Conservation (phyloP, 2,113 vertebrate genomes). For the Microtus richardsoni region DNA sequence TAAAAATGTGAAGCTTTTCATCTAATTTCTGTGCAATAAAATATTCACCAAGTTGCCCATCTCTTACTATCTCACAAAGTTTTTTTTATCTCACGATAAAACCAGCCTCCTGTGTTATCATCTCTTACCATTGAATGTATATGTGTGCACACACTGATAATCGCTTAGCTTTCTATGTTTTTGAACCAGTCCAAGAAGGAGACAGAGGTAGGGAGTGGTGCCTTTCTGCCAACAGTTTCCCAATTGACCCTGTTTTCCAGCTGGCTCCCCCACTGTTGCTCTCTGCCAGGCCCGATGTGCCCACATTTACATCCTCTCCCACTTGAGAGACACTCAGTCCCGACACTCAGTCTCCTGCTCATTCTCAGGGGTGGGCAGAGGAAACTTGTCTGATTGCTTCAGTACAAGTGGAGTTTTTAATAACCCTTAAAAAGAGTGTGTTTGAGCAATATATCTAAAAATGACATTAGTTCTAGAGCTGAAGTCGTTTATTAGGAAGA, state of each 20-base stretch:
- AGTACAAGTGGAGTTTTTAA: constrained; percentile 29
- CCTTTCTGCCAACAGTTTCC: background rate
- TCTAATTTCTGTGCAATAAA: background rate
- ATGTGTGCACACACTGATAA: background rate
- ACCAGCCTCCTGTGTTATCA: background rate
- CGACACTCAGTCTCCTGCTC: background rate
- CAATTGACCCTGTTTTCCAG: background rate
- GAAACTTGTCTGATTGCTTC: background rate
- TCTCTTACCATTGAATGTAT: background rate
- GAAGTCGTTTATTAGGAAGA: constrained; percentile 57
- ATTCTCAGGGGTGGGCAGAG: background rate
- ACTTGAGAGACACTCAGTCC: background rate
- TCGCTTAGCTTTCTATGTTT: background rate
- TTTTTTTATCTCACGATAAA: background rate
- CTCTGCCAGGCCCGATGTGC: background rate
- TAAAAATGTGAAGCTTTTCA: background rate
- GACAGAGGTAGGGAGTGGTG: background rate
- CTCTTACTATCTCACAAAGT: background rate
- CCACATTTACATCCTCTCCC: background rate
- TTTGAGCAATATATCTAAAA: constrained; percentile 47
- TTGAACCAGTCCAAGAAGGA: background rate
- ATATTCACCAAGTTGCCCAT: background rate
- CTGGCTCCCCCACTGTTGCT: background rate
- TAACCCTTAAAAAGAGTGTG: constrained; percentile 64
- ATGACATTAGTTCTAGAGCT: constrained; percentile 61